Base-by-base conservation (phyloP, 2,113 vertebrate genomes). In the Alligator sinensis region DNA sequence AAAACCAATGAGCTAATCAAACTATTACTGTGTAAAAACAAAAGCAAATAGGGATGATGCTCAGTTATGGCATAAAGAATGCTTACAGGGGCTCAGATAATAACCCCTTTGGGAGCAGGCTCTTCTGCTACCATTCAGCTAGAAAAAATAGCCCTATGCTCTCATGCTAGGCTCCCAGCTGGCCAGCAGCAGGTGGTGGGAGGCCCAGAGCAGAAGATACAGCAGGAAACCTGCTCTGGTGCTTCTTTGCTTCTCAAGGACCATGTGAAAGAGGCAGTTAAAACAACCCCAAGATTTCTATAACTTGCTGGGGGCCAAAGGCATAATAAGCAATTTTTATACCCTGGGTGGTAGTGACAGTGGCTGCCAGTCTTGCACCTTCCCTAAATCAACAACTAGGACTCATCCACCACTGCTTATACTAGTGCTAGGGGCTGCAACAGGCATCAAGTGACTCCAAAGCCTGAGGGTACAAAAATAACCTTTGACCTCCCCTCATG, bases 231-330 rank as follows among this genome's bases (percentile, higher is more conserved):
- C 19, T 90, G 63, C 92, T 80, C 78, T 86, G 55, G 75, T 66
- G 85, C 86, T 95, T 90, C 14, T 93, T 85, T 95, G 89, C 84
- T 95, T 95, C 81, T 34, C 47, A 72, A 83, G 91, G 70, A 83
- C 75, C 77, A 10, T 58, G 86, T 28, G n/a, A 86, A 80, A 94
- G 66, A 63, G 14, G 79, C 79, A 92, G 90, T 91, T 47, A 47
- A 47, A 47, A 47, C 47, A 47, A 47, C 47, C 47, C 47, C 47
- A 47, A 47, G 47, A 47, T 47, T 47, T 47, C 47, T 47, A 2
- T 47, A 47, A 47, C 47, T 47, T 47, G 7, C 47, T 47, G 47
- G 8, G 47, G 47, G 2, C 47, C 47, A 47, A 47, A 47, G 47
- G 47, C 47, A 9, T 47, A 47, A 47, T 9, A 9, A 9, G 47